Evolutionary conservation across 2,888 invertebrate species (phyloP), one percentile per base, ranked within the genome.

Genomic region (Augiades crinisus): DNA sequence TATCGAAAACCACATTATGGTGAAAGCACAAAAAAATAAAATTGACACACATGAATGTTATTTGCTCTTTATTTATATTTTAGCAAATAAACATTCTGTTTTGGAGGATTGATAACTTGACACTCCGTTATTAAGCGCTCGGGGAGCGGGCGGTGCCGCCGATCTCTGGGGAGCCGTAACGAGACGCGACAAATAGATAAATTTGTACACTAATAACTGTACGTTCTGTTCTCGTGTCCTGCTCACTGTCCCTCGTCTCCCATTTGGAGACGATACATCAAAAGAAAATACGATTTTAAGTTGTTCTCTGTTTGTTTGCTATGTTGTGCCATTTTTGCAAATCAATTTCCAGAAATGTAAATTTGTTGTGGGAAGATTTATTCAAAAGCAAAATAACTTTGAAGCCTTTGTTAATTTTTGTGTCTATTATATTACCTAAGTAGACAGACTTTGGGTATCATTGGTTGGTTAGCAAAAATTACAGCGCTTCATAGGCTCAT

Each of bases 171-270:
- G 83, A 73, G 67, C 65, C 67, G 82, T 80, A 81, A 83, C 64
- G 79, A 81, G 69, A 70, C 60, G 31, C 62, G 68, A 79, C 80
- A 78, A 75, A 81, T 67, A 78, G 77, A 80, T 75, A 79, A 74
- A 81, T 80, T 80, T 79, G 77, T 81, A 75, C 69, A 68, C 72
- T 65, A 67, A 77, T 77, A 68, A 75, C 76, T 77, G 64, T 76
- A 75, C 67, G 70, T 76, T 67, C 66, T 58, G 53, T 40, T 24
- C 47, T 30, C 46, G 31, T 37, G 38, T 40, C 24, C 5, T 17
- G 34, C 22, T 31, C 31, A 1, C 13, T n/a, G 49, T 34, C 34
- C 33, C 47, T 21, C 14, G 24, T 21, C 14, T 38, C 14, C 30
- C 1, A 31, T 38, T 31, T 31, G 30, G 31, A 21, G 6, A 5